phyloP scores from a whole-genome alignment of 2,113 vertebrate species.

The Hepsetus odoe region DNA sequence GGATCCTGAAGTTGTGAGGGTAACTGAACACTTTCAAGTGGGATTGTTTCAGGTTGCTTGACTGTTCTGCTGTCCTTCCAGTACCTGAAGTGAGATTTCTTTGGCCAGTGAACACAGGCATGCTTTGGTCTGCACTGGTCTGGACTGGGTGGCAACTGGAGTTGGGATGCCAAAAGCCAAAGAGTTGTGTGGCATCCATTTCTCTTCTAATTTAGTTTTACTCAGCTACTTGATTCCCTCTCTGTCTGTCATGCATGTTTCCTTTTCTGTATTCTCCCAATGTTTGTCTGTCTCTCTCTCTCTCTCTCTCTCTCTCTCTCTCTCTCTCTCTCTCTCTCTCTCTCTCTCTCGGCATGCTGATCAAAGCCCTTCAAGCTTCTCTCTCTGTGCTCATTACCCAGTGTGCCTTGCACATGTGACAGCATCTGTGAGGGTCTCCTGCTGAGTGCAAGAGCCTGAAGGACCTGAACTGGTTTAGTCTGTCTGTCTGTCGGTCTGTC shows the following conservation, averaged over 20 bases:
- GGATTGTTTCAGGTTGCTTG: background rate
- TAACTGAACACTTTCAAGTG: background rate
- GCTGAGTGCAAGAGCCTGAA: slow-evolving; percentile 26
- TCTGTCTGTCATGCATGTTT: background rate
- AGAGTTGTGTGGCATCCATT: background rate
- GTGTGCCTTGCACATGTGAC: slow-evolving; percentile 30
- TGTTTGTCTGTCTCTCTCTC: background rate
- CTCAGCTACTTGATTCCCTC: background rate
- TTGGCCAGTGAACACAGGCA: background rate
- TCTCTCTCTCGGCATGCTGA: slow-evolving; percentile 14
- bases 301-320: slow-evolving; percentile 29
- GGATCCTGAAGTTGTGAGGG: background rate
- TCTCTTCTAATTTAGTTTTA: background rate
- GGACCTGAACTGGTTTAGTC: slow-evolving; percentile 26
- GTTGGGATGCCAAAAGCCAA: background rate
- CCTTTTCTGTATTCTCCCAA: background rate
- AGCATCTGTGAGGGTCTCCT: slow-evolving; percentile 31
- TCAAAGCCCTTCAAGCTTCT: slow-evolving; percentile 29
- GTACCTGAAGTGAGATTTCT: slow-evolving; percentile 2
- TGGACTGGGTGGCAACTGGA: background rate
- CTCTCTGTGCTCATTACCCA: slow-evolving; percentile 41
- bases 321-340: background rate
- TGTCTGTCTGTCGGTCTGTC: background rate
- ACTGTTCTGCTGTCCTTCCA: slow-evolving; percentile 5
- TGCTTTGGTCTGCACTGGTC: background rate